Conservation (phyloP, 2,113 vertebrate genomes). For the Epinephelus cyanopodus region DNA sequence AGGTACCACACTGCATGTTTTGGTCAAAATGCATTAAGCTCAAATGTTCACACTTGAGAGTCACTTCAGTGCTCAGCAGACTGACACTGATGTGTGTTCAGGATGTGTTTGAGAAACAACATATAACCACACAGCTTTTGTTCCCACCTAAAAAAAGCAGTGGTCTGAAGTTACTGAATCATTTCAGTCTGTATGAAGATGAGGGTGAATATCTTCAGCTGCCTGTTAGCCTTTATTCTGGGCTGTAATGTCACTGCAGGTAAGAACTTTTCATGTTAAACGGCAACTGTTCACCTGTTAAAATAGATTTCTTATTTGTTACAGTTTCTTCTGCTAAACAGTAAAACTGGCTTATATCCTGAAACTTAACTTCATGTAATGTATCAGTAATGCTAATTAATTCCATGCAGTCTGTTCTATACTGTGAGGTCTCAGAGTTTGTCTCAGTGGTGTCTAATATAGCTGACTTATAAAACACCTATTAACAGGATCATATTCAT, state of each 20-base stretch:
- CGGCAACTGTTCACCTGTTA: not conserved
- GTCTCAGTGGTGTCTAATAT: no score
- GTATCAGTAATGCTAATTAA: no score
- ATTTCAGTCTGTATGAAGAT: conserved; percentile 1
- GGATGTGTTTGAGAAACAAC: not conserved
- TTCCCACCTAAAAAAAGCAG: not conserved
- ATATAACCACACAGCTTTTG: not conserved
- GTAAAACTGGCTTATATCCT: not conserved
- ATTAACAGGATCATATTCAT: not conserved
- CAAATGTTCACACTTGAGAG: no score
- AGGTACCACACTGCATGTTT: no score
- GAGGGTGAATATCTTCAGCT: not conserved
- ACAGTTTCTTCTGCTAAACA: not conserved
- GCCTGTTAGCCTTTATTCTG: not conserved
- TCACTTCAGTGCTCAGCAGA: not conserved
- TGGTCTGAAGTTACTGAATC: no score
- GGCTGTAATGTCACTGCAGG: not conserved
- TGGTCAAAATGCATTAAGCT: no score
- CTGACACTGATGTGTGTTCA: not conserved
- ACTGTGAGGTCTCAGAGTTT: not conserved
- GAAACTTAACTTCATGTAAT: not conserved
- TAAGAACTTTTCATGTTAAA: not conserved
- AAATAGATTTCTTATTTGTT: not conserved
- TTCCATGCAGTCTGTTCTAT: not conserved
- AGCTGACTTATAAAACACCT: no score